Evolutionary conservation across 2,797 vertebrate species (phyloP).

Genomic region (Glossophaga mutica): DNA sequence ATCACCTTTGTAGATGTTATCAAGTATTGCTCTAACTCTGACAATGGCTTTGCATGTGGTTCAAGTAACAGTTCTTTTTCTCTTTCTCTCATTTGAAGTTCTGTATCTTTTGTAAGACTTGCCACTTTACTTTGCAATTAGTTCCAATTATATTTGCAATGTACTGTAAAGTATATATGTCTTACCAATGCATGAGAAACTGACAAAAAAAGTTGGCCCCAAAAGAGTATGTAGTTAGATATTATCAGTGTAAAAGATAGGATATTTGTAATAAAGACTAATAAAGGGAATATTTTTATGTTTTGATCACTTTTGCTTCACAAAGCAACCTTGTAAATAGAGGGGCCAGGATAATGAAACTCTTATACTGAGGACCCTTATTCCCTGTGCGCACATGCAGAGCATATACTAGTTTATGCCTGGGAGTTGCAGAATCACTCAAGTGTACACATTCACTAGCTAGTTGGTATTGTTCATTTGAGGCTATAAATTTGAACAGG

Average conservation of each 20-base stretch:
- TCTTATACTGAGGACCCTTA: neutral
- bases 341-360: neutral
- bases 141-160: neutral
- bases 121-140: neutral
- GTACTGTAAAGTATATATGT: neutral
- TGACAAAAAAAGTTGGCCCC: neutral
- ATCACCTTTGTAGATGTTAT: neutral
- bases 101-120: neutral
- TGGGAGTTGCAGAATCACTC: neutral
- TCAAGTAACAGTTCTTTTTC: neutral
- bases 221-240: neutral
- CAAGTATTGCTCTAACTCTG: neutral
- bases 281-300: neutral
- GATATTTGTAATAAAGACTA: neutral
- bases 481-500: neutral
- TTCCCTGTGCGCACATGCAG: neutral
- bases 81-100: neutral
- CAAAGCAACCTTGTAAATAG: neutral
- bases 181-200: neutral
- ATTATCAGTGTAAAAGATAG: neutral
- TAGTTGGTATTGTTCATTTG: neutral
- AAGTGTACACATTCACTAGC: neutral
- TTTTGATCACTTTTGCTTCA: neutral
- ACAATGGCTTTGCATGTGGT: neutral
- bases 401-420: neutral